Base-by-base conservation (phyloP, 2,113 vertebrate species). In the Anhinga anhinga region DNA sequence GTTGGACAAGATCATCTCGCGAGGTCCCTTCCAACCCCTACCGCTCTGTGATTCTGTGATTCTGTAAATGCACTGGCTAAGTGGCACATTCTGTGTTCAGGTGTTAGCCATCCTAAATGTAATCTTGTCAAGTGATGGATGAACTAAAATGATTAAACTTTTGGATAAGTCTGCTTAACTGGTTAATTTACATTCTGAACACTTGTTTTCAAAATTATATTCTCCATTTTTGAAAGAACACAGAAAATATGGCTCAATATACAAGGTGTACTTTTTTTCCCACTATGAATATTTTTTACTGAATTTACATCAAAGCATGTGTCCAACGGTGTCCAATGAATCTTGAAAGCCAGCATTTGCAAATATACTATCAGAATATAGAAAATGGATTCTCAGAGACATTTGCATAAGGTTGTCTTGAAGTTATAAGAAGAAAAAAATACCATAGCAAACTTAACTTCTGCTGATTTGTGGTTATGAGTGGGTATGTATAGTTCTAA, bases 401-500 rank as follows among this genome's bases (percentile, higher is more conserved):
- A 65, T 66, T 84, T 94, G n/a, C 6, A 21, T 23, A 30, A 70
- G 8, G 9, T 70, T 65, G 27, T 77, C 58, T 73, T 84, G 36
- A 73, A 88, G 27, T 56, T 83, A n/a, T 11, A 32, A 70, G 23
- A 70, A 50, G 3, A 58, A 80, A 94, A 94, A 95, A 69, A 23
- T 12, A 15, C 22, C 7, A 17, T 42, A n/a, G 7, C 20, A 56
- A 74, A 38, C 15, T 86, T 40, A 70, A 38, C 15, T 88, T 52
- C 40, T 91, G 67, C 25, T 82, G 58, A 69, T 80, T 86, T 82
- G 38, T 72, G 11, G 27, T 82, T 92, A 74, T 81, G 67, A 90
- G 32, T 73, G 30, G 26, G 83, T 92, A 56, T 55, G 72, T 66
- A 56, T 49, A 77, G 38, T 81, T 90, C 53, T 69, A 95, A 76